Percentiles rank a stretch among this genome's conserved stretches.
Conservation (phyloP, 2,888 invertebrate species). For the Argynnis bischoffii region DNA sequence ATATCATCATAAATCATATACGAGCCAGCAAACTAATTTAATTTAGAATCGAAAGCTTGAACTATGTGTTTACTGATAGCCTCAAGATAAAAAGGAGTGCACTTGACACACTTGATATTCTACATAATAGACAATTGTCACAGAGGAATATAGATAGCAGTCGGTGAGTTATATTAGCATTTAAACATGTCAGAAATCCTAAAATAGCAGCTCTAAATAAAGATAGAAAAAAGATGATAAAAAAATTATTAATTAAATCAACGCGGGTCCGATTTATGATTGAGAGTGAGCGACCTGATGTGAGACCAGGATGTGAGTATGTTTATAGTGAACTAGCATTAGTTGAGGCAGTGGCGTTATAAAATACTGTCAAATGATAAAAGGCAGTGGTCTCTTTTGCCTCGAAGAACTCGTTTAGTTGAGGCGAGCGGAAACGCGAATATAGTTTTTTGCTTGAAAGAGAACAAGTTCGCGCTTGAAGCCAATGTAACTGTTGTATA, state of each 20-base stretch:
- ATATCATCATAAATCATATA: constrained; percentile 13
- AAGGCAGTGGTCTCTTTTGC: background rate
- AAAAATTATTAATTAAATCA: too few species aligned
- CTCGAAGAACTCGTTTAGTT: constrained; percentile 7
- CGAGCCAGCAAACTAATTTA: constrained; percentile 2
- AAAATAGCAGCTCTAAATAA: too few species aligned
- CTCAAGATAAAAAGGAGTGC: constrained; percentile 16
- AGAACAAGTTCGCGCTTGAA: constrained; percentile 8
- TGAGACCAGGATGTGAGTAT: too few species aligned
- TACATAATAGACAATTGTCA: background rate
- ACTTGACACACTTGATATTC: constrained; percentile 19
- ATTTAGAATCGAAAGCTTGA: constrained; percentile 5
- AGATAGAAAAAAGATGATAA: too few species aligned
- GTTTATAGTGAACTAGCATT: too few species aligned
- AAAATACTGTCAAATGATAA: constrained; percentile 2
- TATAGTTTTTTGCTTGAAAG: background rate
- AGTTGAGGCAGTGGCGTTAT: background rate
- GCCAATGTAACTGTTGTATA: background rate
- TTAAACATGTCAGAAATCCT: too few species aligned
- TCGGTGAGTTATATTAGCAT: too few species aligned
- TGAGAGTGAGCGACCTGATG: too few species aligned
- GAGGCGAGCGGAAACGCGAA: constrained; percentile 4
- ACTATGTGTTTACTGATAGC: background rate
- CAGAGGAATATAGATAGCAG: too few species aligned
- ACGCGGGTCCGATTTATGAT: too few species aligned